Evolutionary conservation across 2,113 vertebrate genomes (phyloP).

Genomic region (Pelvicachromis taeniatus): DNA sequence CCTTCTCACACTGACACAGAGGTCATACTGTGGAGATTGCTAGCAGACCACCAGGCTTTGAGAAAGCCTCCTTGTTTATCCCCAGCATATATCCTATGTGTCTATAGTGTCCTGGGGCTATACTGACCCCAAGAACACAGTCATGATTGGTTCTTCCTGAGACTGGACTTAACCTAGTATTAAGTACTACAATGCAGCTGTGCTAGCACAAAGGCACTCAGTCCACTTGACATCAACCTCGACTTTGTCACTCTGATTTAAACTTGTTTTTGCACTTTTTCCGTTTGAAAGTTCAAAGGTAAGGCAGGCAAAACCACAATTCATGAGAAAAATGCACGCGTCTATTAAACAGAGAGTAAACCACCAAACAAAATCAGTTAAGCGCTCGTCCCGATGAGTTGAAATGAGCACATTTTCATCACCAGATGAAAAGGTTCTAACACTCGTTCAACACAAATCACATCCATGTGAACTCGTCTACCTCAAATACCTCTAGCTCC

Average conservation of each 20-base stretch:
- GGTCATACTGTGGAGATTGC: conserved; percentile 30
- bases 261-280: background rate
- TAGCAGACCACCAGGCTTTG: conserved; percentile 50
- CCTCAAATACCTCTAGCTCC: conserved; percentile 39
- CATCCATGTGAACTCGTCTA: conserved; percentile 27
- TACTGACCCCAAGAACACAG: conserved; percentile 58
- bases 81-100: conserved; percentile 45
- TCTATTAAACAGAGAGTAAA: background rate
- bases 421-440: conserved; percentile 9
- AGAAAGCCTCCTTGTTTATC: conserved; percentile 38
- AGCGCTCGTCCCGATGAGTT: background rate
- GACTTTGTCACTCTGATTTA: background rate
- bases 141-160: conserved; percentile 68
- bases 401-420: conserved; percentile 28
- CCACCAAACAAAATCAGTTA: background rate
- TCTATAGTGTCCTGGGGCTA: conserved; percentile 52
- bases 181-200: conserved; percentile 49
- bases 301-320: background rate
- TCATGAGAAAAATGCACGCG: background rate
- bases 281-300: background rate
- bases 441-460: conserved; percentile 35
- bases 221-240: conserved; percentile 28
- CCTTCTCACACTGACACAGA: background rate
- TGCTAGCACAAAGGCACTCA: conserved; percentile 19
- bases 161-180: conserved; percentile 60